Evolutionary conservation across 2,113 vertebrate species (phyloP), one percentile per base, ranked within the genome.

Genomic region (Eulacestoma nigropectus): DNA sequence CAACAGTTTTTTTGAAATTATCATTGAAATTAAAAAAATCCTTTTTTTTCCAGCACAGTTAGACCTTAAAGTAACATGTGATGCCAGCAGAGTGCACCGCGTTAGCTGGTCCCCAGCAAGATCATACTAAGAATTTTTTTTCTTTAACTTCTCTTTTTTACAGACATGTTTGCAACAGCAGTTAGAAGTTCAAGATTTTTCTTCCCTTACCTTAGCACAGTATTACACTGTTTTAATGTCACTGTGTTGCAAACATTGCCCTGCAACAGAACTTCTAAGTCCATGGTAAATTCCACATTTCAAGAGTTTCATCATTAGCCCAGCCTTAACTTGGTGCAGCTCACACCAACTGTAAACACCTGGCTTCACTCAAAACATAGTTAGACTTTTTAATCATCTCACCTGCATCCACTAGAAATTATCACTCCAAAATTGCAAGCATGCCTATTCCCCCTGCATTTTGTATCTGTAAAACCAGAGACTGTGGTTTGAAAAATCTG

Each of bases 51-150:
- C 90, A 93, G 19, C 33, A 53, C 81, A 79, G 35, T 68, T 70
- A 90, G 82, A 78, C 59, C 53, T 78, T 63, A 46, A 92, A 91
- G 50, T 80, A 62, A 82, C 69, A 39, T 4, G 18, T 62, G 53
- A 59, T 92, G 37, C 70, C 65, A 92, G 64, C 42, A 89, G 90
- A 97, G 86, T 65, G 30, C 95, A 96, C 55, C 87, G 84, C 84
- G 81, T 75, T 59, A 92, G 89, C 89, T 93, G 90, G 50, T 95
- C 91, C 89, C 83, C 12, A 86, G 78, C 25, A 84, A 33, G 49
- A 68, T 83, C 35, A 10, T 75, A 59, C 8, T 60, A 86, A 37
- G 39, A 92, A 12, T 10, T 33, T 27, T 14, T 42, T 17, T 25
- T 6, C 30, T n/a, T 62, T 29, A 37, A 29, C 18, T 67, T 56